A percentile compares a stretch with the other conserved stretches of the same genome.
phyloP scores from a whole-genome alignment of 37 sponge, comb jelly and placozoan species.

The Eunapius fragilis region DNA sequence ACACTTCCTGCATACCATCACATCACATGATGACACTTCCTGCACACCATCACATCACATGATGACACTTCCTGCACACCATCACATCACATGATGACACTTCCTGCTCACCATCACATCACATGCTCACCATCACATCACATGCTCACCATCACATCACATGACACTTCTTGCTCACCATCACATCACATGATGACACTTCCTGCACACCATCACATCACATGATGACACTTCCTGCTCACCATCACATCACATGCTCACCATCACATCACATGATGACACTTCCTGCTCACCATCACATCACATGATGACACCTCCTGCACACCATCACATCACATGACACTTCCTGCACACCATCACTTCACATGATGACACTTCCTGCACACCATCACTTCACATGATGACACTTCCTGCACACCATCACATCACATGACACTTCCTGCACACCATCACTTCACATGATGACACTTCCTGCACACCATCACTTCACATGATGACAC shows the following conservation, averaged over 20 bases:
- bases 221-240: background rate
- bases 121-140: background rate
- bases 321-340: background rate
- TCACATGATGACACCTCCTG: background rate
- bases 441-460: background rate
- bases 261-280: background rate
- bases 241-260: background rate
- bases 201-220: background rate
- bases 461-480: background rate
- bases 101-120: background rate
- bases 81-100: no score
- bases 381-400: background rate
- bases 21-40: background rate
- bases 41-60: background rate
- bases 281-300: background rate
- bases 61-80: background rate
- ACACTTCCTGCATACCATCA: background rate
- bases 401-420: slow-evolving; percentile 4
- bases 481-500: slow-evolving; percentile 16
- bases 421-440: background rate
- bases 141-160: background rate
- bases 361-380: background rate
- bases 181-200: no score
- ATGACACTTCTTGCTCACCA: background rate
- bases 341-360: background rate